Evolutionary conservation across 2,888 invertebrate genomes (phyloP).

Genomic region (Drosophila merina): DNA sequence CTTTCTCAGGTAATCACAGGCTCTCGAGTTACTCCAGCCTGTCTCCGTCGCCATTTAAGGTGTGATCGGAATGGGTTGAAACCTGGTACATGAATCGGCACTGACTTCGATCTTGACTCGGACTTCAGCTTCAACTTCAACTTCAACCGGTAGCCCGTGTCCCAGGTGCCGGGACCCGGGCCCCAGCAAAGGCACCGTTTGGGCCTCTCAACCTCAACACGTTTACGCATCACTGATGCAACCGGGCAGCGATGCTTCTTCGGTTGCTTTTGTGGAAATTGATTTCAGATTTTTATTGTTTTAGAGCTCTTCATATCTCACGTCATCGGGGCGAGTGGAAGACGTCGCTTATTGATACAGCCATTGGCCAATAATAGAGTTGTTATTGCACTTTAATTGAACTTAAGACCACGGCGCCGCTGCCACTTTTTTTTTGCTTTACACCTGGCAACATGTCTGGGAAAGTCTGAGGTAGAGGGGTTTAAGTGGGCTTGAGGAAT

Average conservation of each 20-base stretch:
- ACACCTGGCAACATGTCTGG: conserved; percentile 26
- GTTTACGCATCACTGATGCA: conserved; percentile 71
- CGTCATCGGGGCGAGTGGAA: conserved; percentile 55
- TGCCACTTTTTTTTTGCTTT: neutral
- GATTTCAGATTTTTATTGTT: conserved; percentile 72
- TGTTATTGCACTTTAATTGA: conserved; percentile 79
- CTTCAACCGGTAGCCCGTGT: conserved; percentile 42
- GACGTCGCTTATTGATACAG: conserved; percentile 66
- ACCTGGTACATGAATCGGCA: conserved; percentile 27
- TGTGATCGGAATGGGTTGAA: conserved; percentile 60
- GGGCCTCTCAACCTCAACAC: conserved; percentile 61
- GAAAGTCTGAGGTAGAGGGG: neutral
- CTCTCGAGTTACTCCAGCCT: conserved; percentile 68
- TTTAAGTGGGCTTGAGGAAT: neutral
- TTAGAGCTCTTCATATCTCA: conserved; percentile 71
- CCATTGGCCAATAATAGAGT: conserved; percentile 73
- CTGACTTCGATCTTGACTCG: conserved; percentile 16
- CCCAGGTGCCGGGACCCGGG: neutral
- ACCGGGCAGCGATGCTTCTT: conserved; percentile 26
- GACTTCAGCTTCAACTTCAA: conserved; percentile 8
- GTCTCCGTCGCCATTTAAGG: conserved; percentile 72
- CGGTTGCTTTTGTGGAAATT: conserved; percentile 63
- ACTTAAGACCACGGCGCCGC: conserved; percentile 59
- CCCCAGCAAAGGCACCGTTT: conserved; percentile 20
- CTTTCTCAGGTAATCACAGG: conserved; percentile 65